Evolutionary conservation across 2,113 vertebrate species (phyloP).

Genomic region (Chaenogobius annularis): DNA sequence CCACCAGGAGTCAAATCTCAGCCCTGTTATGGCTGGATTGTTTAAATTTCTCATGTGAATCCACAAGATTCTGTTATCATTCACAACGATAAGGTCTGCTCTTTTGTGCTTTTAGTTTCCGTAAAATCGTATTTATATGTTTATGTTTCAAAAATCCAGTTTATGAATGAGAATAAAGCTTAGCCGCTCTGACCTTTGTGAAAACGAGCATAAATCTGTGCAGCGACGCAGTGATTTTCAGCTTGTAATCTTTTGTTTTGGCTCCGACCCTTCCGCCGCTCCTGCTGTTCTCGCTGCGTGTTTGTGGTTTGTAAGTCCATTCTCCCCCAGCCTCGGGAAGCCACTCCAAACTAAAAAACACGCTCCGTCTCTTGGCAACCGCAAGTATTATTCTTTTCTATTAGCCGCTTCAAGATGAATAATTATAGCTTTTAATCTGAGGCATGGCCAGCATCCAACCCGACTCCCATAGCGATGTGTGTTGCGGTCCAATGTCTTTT

Average conservation of each 20-base stretch:
- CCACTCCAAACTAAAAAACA: conserved; percentile 15
- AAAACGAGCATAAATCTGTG: background rate
- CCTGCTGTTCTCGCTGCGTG: conserved; percentile 20
- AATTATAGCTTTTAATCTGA: conserved; percentile 58
- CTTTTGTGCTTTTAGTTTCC: too few species aligned
- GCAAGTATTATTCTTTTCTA: conserved; percentile 51
- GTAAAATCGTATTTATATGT: background rate
- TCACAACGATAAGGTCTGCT: too few species aligned
- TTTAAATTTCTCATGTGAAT: too few species aligned
- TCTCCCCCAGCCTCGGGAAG: conserved; percentile 34
- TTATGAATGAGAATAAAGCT: background rate
- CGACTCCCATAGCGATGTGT: conserved; percentile 9
- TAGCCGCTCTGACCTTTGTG: background rate
- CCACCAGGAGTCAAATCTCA: too few species aligned
- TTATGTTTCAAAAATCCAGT: background rate
- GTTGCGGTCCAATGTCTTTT: conserved; percentile 21
- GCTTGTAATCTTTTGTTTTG: conserved; percentile 6
- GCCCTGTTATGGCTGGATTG: too few species aligned
- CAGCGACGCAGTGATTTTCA: background rate
- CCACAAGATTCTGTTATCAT: too few species aligned
- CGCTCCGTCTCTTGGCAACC: conserved; percentile 46
- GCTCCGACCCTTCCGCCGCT: conserved; percentile 1
- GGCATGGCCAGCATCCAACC: conserved; percentile 41
- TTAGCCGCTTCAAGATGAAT: conserved; percentile 56
- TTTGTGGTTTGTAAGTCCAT: conserved; percentile 9